phyloP scores from a whole-genome alignment of 1,140 invertebrate species.

The Brevipalpus yothersi region DNA sequence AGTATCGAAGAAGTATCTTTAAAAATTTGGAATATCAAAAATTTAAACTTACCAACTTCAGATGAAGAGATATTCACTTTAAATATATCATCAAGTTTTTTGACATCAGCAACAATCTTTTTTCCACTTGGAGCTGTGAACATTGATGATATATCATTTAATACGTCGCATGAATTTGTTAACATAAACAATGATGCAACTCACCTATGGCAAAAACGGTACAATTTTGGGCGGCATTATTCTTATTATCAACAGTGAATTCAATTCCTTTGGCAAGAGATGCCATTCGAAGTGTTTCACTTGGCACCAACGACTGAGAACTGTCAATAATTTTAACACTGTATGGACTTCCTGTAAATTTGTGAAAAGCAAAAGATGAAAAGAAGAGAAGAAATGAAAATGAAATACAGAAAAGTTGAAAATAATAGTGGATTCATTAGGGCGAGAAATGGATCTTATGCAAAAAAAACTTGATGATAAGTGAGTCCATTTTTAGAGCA shows the following conservation, averaged over 20 bases:
- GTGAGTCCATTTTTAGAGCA: too few species aligned
- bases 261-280: conserved; percentile 29
- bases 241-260: conserved; percentile 33
- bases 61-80: conserved; percentile 38
- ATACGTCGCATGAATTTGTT: too few species aligned
- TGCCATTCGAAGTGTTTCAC: conserved; percentile 32
- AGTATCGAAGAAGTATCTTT: too few species aligned
- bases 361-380: background rate
- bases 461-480: too few species aligned
- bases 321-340: conserved; percentile 36
- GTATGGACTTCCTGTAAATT: conserved; percentile 47
- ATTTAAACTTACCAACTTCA: conserved; percentile 34
- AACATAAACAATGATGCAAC: background rate
- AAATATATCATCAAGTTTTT: conserved; percentile 3
- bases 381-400: background rate
- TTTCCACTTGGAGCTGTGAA: conserved; percentile 44
- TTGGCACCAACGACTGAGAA: conserved; percentile 31
- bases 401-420: background rate
- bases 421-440: background rate
- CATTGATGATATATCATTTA: background rate
- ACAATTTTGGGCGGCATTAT: conserved; percentile 17
- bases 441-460: too few species aligned
- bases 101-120: conserved; percentile 16
- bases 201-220: conserved; percentile 23
- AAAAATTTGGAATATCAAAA: too few species aligned